Evolutionary conservation across 1,140 invertebrate species (phyloP).

Genomic region (Berghia stephanieae): DNA sequence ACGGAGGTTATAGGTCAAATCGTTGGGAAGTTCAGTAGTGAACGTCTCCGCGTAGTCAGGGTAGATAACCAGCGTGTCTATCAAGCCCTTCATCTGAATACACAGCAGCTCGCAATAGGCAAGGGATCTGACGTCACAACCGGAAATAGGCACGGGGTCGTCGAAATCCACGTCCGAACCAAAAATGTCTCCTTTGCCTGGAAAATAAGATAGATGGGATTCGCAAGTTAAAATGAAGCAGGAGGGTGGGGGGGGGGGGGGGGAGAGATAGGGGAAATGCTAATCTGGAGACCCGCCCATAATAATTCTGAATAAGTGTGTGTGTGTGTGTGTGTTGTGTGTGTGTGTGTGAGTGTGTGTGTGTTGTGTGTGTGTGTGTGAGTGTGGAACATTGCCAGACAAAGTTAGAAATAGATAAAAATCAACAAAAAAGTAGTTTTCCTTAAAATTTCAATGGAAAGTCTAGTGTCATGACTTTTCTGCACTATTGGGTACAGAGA

Average conservation of each 20-base stretch:
- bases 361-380: no score
- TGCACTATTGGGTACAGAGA: no score
- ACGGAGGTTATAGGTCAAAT: conserved; percentile 92
- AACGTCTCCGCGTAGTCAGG: conserved; percentile 92
- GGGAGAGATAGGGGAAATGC: neutral
- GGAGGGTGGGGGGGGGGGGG: neutral
- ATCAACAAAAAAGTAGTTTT: no score
- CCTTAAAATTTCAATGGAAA: no score
- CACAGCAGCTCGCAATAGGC: conserved; percentile 97
- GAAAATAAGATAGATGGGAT: conserved; percentile 26
- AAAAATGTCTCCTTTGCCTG: conserved; percentile 96
- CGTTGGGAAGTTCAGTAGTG: conserved; percentile 91
- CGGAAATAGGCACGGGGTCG: conserved; percentile 89
- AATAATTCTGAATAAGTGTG: no score
- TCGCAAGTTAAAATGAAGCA: neutral
- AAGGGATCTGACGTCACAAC: conserved; percentile 91
- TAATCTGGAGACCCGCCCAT: no score
- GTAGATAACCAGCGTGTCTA: conserved; percentile 90
- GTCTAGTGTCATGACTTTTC: no score
- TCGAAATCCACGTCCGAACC: conserved; percentile 83
- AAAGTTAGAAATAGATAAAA: no score
- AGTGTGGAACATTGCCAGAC: no score
- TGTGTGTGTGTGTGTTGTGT: no score
- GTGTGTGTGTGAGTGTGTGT: no score
- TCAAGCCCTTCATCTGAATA: conserved; percentile 70